phyloP scores from a whole-genome alignment of 64 coral and sea anemone genomes.

The Catalaphyllia jardinei region DNA sequence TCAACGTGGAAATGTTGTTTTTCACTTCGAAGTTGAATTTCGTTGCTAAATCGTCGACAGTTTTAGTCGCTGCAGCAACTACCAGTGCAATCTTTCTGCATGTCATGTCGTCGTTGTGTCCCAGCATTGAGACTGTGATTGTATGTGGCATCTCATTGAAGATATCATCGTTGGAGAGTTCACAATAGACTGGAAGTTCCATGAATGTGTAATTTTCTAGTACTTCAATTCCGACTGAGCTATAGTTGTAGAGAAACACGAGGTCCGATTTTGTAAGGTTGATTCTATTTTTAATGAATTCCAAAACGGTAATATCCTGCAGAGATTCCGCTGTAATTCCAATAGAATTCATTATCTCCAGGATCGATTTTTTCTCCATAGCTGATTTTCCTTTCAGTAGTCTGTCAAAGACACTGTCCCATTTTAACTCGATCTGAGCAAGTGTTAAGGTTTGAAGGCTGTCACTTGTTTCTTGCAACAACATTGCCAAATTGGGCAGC shows the following conservation, averaged over 20 bases:
- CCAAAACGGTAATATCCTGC: slow-evolving; percentile 37
- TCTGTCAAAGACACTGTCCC: slow-evolving; percentile 52
- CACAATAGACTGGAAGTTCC: slow-evolving; percentile 61
- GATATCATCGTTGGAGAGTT: slow-evolving; percentile 11
- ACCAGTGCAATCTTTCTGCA: slow-evolving; percentile 63
- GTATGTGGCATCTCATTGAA: slow-evolving; percentile 25
- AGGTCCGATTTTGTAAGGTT: slow-evolving; percentile 55
- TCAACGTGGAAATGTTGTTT: slow-evolving; percentile 49
- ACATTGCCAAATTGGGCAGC: slow-evolving; percentile 5
- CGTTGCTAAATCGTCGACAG: slow-evolving; percentile 23
- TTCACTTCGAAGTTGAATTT: slow-evolving; percentile 64
- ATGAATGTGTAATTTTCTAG: slow-evolving; percentile 61
- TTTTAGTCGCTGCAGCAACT: slow-evolving; percentile 30
- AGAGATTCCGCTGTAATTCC: slow-evolving; percentile 2
- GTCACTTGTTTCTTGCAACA: slow-evolving; percentile 41
- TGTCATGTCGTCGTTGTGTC: slow-evolving; percentile 45
- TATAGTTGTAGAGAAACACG: slow-evolving; percentile 46
- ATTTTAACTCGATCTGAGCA: slow-evolving; percentile 44
- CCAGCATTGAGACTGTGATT: slow-evolving; percentile 56
- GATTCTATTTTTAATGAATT: slow-evolving; percentile 54
- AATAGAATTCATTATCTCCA: slow-evolving; percentile 15
- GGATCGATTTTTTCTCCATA: slow-evolving; percentile 33
- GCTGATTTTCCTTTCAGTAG: slow-evolving; percentile 54
- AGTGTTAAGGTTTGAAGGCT: slow-evolving; percentile 41
- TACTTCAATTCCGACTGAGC: slow-evolving; percentile 48